phyloP scores from a whole-genome alignment of 2,888 invertebrate species.

The Drosophila emarginata region DNA sequence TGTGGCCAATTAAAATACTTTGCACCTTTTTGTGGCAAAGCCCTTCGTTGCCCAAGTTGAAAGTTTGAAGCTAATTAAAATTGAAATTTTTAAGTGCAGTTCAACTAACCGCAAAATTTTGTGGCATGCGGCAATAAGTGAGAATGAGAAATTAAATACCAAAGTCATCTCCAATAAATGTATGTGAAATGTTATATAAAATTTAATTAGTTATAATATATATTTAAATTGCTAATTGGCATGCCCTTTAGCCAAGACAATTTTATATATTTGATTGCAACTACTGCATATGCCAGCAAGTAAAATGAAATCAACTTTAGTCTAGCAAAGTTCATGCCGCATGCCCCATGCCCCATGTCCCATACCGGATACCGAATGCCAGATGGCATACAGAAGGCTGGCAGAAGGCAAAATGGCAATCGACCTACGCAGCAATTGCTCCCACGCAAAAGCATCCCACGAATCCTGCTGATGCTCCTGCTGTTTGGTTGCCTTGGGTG shows the following conservation, averaged over 20 bases:
- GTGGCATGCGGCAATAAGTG: not conserved
- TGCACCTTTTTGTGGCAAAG: not conserved
- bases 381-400: not conserved
- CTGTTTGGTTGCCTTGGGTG: slow-evolving; percentile 10
- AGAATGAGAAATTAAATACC: too few relatives aligned
- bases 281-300: not conserved
- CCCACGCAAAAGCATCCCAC: slow-evolving; percentile 11
- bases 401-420: slow-evolving; percentile 9
- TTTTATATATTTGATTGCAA: not conserved
- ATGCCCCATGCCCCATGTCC: slow-evolving; percentile 20
- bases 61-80: not conserved
- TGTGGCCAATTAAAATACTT: too few relatives aligned
- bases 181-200: not conserved
- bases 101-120: not conserved
- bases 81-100: not conserved
- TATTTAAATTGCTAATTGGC: not conserved
- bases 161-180: too few relatives aligned
- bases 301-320: not conserved
- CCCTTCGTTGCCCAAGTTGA: not conserved
- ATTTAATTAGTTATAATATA: not conserved
- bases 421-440: slow-evolving; percentile 12
- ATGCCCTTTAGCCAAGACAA: not conserved
- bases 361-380: slow-evolving; percentile 36
- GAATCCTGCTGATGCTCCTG: slow-evolving; percentile 7
- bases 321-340: not conserved